A percentile compares a stretch with the other conserved stretches of the same genome.
These are phyloP conservation scores for Cyclina sinensis DNA, from an alignment of 1,140 invertebrate genomes.

Conservation along the genomic window DNA sequence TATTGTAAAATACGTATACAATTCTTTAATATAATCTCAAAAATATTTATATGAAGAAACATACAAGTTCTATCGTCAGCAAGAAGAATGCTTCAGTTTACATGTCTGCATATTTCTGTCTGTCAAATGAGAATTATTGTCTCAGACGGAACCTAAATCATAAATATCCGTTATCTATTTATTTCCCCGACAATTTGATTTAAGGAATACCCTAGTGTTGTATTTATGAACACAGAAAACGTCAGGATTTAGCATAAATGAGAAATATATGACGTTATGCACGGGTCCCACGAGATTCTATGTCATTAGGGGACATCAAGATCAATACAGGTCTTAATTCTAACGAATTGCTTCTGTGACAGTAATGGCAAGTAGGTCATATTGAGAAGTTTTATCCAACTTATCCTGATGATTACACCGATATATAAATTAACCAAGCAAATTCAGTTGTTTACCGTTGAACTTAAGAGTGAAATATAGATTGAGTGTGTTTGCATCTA, in stretches of 20 bases:
- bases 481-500: no score
- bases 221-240: not conserved
- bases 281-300: not conserved
- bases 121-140: not conserved
- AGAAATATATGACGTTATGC: constrained; percentile 7
- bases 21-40: no score
- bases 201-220: not conserved
- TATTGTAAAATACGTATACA: no score
- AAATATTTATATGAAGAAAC: no score
- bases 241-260: not conserved
- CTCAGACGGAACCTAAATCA: not conserved
- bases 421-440: no score
- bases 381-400: not conserved
- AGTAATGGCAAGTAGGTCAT: not conserved
- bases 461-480: no score
- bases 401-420: no score
- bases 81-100: no score
- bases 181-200: constrained; percentile 16
- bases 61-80: no score
- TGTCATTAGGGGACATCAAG: not conserved
- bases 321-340: not conserved
- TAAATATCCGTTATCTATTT: not conserved
- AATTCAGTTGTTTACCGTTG: no score
- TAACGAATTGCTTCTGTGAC: not conserved
- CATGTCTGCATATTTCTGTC: no score